phyloP scores from a whole-genome alignment of 2,797 vertebrate species.

The Manis javanica region DNA sequence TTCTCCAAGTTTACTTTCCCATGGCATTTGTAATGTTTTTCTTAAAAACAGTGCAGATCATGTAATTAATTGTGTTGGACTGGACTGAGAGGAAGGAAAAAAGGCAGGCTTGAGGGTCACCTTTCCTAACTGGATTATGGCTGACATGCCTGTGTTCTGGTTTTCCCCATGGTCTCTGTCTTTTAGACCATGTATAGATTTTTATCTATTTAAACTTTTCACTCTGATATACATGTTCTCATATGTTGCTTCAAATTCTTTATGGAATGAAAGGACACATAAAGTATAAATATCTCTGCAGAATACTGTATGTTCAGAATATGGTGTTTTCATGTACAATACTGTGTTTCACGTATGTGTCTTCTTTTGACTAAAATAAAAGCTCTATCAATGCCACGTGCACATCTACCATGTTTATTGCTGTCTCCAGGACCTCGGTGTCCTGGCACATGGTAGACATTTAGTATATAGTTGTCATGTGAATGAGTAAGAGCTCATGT shows the following conservation, averaged over 20 bases:
- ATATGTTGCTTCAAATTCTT: neutral
- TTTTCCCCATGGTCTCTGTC: neutral
- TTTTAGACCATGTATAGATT: neutral
- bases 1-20: neutral
- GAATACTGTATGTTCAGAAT: neutral
- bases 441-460: neutral
- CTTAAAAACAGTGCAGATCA: neutral
- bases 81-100: neutral
- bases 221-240: neutral
- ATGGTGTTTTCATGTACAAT: no score
- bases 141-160: neutral
- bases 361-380: neutral
- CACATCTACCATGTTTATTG: neutral
- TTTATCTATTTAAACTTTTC: slow-evolving; percentile 12
- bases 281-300: neutral
- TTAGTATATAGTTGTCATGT: neutral
- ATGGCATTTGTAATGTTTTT: neutral
- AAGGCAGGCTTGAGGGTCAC: neutral
- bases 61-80: neutral
- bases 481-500: neutral
- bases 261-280: neutral
- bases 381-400: neutral
- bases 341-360: neutral
- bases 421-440: neutral
- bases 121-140: neutral